Percentiles rank a stretch among this genome's conserved stretches.
phyloP scores from a whole-genome alignment of 2,797 vertebrate genomes.

The Lithobates sylvaticus region DNA sequence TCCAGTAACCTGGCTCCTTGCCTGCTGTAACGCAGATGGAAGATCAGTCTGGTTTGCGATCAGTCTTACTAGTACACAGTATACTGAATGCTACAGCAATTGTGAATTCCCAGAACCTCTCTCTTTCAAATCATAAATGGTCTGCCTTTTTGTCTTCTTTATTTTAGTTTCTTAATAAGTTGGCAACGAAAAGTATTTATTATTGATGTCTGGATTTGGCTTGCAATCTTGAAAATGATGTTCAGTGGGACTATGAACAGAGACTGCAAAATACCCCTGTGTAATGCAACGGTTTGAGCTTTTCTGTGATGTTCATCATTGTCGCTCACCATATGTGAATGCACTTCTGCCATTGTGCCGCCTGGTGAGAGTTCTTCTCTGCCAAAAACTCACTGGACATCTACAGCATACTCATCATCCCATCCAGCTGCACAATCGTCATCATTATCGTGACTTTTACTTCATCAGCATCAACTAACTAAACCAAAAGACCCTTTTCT shows the following conservation, averaged over 20 bases:
- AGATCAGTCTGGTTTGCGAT: slow-evolving; percentile 66
- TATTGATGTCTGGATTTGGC: not conserved
- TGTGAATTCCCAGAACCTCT: slow-evolving; percentile 45
- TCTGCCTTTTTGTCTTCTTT: not conserved
- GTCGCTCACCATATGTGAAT: not conserved
- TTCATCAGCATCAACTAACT: too few species aligned
- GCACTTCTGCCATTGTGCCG: not conserved
- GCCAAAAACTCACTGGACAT: too few species aligned
- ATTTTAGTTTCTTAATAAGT: not conserved
- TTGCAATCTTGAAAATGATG: not conserved
- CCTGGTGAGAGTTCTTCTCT: not conserved
- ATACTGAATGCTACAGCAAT: slow-evolving; percentile 64
- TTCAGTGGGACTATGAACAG: not conserved
- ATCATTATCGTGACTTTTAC: too few species aligned
- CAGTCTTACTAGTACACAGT: slow-evolving; percentile 65
- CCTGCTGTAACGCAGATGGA: slow-evolving; percentile 74
- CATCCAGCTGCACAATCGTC: too few species aligned
- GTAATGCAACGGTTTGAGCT: not conserved
- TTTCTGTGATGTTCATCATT: not conserved
- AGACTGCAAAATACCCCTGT: not conserved
- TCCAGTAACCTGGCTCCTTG: slow-evolving; percentile 70
- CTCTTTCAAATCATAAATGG: not conserved
- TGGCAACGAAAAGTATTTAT: not conserved
- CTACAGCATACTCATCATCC: not conserved
- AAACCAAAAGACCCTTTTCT: too few species aligned